Evolutionary conservation across 2,888 invertebrate species (phyloP).

Genomic region (Psylliodes chrysocephalus): DNA sequence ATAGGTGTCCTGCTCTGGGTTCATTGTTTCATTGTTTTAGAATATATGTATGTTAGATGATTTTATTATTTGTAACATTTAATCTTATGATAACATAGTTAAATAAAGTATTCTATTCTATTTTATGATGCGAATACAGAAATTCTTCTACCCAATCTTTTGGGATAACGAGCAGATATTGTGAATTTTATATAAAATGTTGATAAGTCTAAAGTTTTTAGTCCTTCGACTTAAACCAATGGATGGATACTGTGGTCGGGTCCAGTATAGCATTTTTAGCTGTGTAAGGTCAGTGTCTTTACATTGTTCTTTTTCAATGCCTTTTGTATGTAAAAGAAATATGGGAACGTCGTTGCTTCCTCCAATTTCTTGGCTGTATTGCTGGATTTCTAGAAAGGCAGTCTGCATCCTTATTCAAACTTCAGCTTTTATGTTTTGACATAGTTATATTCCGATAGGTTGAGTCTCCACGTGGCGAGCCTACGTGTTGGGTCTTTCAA

Average conservation of each 20-base stretch:
- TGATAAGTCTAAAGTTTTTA: constrained; percentile 37
- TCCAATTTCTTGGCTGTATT: constrained; percentile 1
- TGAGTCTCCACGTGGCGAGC: too few relatives aligned
- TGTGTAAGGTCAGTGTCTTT: constrained; percentile 24
- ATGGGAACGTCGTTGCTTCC: constrained; percentile 33
- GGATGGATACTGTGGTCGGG: neutral
- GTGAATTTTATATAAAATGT: constrained; percentile 35
- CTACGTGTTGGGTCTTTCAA: constrained; percentile 32
- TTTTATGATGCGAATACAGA: constrained; percentile 39
- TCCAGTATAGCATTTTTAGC: constrained; percentile 35
- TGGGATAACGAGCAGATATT: constrained; percentile 43
- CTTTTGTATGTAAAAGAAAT: constrained; percentile 26
- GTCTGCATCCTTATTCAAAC: too few relatives aligned
- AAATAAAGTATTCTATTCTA: too few relatives aligned
- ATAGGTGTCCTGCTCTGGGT: neutral
- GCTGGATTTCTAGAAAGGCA: constrained; percentile 40
- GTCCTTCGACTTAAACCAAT: constrained; percentile 38
- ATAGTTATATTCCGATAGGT: constrained; percentile 7
- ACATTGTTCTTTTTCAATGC: constrained; percentile 34
- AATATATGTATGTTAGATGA: too few relatives aligned
- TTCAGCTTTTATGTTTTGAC: constrained; percentile 15
- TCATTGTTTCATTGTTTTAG: too few relatives aligned
- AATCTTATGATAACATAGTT: too few relatives aligned
- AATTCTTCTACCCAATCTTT: constrained; percentile 37
- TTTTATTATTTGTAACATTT: too few relatives aligned